These are phyloP conservation scores for Entosphenus tridentatus DNA, from an alignment of 2,113 vertebrate species.

Conservation along the genomic window DNA sequence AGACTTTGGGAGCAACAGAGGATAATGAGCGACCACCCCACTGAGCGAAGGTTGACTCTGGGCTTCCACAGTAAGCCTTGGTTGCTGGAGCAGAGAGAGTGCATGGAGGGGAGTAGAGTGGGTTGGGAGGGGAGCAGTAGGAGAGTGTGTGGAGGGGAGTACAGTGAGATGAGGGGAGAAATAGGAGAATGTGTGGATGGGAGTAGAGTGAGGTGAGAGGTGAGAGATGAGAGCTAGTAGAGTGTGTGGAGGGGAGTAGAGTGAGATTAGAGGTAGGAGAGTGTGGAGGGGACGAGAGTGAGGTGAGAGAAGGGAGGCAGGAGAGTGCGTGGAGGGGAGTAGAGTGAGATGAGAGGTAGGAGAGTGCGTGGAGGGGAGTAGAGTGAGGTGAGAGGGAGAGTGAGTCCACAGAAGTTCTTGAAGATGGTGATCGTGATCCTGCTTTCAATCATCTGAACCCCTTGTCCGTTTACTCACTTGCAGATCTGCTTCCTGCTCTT, in stretches of 20 bases:
- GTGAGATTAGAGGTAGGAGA: background rate
- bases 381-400: background rate
- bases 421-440: background rate
- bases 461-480: background rate
- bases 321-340: background rate
- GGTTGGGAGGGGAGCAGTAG: too few species aligned
- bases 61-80: too few species aligned
- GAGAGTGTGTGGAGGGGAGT: background rate
- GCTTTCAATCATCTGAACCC: background rate
- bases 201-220: background rate
- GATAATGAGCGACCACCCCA: too few species aligned
- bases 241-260: background rate
- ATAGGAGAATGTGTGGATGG: background rate
- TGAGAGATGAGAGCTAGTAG: too few species aligned
- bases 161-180: background rate
- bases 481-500: slow-evolving; percentile 85
- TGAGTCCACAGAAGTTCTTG: background rate
- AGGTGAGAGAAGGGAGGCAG: background rate
- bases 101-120: too few species aligned
- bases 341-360: background rate
- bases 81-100: too few species aligned
- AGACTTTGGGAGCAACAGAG: too few species aligned
- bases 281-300: background rate
- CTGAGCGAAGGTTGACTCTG: too few species aligned
- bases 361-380: background rate